Base-by-base conservation (phyloP, 1,140 invertebrate genomes). In the Euura lappo region DNA sequence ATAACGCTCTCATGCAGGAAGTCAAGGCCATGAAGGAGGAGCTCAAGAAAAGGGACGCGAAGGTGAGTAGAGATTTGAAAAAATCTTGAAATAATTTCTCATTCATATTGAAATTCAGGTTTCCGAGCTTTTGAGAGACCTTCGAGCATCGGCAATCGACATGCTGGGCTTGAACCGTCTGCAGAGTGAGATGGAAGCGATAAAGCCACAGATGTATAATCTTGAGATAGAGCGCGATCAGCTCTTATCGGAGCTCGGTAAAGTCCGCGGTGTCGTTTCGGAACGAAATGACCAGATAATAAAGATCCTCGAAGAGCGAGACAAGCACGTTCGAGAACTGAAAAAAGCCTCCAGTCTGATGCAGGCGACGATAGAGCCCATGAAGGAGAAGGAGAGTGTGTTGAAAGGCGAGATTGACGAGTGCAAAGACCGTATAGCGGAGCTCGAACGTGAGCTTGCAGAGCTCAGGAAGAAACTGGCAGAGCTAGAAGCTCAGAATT, bases 221-320 rank as follows among this genome's bases (percentile, higher is more conserved):
- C 71, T 82, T 7, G 51, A 79, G 45, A 44, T 67, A 1, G 79
- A 82, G 65, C 78, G 68, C 11, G 66, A 74, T 43, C 13, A 79
- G 42, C 71, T 83, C 13, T 44, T 81, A 11, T 77, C 79, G 1
- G 81, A 83, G 8, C 11, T 81, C 3, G 47, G 6, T 1, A 70
- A 78, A 65, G n/a, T 79, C 2, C 75, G 75, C 1, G 51, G 45
- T 0, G 10, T 77, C 2, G 66, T 77, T 45, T 78, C 75, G 2
- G 78, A 82, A 8, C 77, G 77, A 43, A 78, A 84, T 64, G 75
- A 79, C 65, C 77, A 81, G 66, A 83, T 84, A 60, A 77, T 76
- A 2, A 68, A 79, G 44, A 70, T 81, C 46, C 65, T 82, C 13
- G 76, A 83, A 64, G 67, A 78, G 42, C 76, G 77, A 47, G 75